These are phyloP conservation scores for Pomacea maculata DNA, from an alignment of 1,140 invertebrate species.

Conservation along the genomic window DNA sequence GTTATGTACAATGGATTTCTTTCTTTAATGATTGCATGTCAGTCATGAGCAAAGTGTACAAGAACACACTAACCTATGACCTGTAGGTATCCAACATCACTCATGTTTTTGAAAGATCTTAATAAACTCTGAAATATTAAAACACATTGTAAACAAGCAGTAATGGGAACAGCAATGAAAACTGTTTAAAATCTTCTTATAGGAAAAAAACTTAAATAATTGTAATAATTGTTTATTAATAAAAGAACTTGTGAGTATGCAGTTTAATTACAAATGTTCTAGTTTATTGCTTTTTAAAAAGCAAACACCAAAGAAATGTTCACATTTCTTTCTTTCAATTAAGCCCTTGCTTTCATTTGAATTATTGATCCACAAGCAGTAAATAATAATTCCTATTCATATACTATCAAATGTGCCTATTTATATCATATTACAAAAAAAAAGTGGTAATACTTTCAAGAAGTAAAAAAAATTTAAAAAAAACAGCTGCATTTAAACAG, in stretches of 20 bases:
- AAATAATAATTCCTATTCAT: no score
- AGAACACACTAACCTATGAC: conserved; percentile 62
- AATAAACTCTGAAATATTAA: conserved; percentile 54
- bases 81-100: conserved; percentile 65
- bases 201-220: not conserved
- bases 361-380: no score
- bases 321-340: not conserved
- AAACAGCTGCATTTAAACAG: no score
- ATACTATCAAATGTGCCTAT: no score
- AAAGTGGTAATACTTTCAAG: no score
- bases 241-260: no score
- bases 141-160: conserved; percentile 2
- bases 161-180: not conserved
- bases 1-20: no score
- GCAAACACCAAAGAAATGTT: not conserved
- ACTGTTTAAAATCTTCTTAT: not conserved
- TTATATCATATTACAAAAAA: no score
- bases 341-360: no score
- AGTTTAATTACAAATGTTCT: no score
- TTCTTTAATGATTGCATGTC: not conserved
- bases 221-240: no score
- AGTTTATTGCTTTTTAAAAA: not conserved
- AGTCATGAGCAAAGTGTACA: not conserved
- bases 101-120: conserved; percentile 60
- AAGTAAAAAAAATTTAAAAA: no score